These are phyloP conservation scores for Coelopa frigida DNA, from an alignment of 1,140 invertebrate species.

Conservation along the genomic window DNA sequence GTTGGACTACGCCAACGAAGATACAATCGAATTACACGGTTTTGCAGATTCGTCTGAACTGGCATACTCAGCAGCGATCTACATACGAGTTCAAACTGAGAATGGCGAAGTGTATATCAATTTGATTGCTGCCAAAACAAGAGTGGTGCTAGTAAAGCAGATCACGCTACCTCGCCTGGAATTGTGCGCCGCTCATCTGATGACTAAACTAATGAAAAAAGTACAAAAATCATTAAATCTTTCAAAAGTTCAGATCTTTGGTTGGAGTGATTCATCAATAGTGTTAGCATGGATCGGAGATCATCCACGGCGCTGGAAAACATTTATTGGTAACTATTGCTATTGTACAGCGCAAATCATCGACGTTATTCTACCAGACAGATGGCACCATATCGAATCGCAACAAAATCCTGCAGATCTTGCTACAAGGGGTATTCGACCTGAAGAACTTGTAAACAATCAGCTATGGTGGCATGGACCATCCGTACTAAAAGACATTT, in stretches of 20 bases:
- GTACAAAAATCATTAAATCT: slow-evolving; percentile 1
- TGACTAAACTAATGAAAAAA: slow-evolving; percentile 9
- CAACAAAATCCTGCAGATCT: slow-evolving; percentile 24
- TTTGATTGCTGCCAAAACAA: slow-evolving; percentile 14
- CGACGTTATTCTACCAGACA: slow-evolving; percentile 7
- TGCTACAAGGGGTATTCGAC: slow-evolving; percentile 15
- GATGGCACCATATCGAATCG: slow-evolving; percentile 26
- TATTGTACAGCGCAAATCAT: slow-evolving; percentile 24
- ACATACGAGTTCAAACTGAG: slow-evolving; percentile 20
- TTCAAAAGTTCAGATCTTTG: background rate
- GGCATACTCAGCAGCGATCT: slow-evolving; percentile 36
- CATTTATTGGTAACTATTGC: slow-evolving; percentile 31
- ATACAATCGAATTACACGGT: slow-evolving; percentile 20
- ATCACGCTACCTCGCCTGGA: slow-evolving; percentile 17
- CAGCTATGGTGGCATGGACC: slow-evolving; percentile 12
- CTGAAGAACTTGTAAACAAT: background rate
- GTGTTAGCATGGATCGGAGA: slow-evolving; percentile 14
- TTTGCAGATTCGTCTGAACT: slow-evolving; percentile 37
- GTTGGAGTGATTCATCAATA: slow-evolving; percentile 15
- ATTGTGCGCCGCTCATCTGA: slow-evolving; percentile 16
- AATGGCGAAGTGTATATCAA: background rate
- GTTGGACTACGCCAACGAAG: background rate
- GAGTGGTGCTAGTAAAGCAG: slow-evolving; percentile 13
- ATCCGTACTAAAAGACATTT: background rate
- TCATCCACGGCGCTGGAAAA: slow-evolving; percentile 16